Conservation (phyloP, 2,113 vertebrate genomes). For the Lycaon pictus region DNA sequence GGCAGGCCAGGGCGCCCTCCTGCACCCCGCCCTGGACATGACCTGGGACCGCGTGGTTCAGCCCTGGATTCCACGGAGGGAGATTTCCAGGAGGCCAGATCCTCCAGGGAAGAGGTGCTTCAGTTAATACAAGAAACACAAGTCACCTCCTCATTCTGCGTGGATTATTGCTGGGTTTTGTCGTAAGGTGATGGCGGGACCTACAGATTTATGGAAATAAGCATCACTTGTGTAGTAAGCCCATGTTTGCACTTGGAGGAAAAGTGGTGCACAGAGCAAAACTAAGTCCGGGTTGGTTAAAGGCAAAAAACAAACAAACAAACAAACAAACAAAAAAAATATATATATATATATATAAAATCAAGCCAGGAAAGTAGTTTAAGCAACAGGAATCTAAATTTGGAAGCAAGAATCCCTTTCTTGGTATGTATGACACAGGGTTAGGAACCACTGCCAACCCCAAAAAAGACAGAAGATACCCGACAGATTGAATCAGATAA, state of each 20-base stretch:
- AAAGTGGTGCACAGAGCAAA: neutral
- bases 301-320: no score
- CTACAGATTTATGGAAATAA: neutral
- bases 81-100: neutral
- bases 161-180: neutral
- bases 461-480: no score
- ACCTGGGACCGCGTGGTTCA: neutral
- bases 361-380: neutral
- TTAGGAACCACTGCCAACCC: neutral
- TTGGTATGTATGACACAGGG: neutral
- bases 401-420: neutral
- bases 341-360: neutral
- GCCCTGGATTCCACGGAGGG: neutral
- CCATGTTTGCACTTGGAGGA: neutral
- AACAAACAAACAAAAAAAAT: neutral
- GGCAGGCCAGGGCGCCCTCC: neutral
- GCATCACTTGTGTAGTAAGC: neutral
- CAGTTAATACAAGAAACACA: neutral
- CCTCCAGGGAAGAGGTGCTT: neutral
- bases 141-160: neutral
- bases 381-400: neutral
- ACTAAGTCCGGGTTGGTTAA: neutral
- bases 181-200: neutral
- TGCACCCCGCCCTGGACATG: rapidly evolving
- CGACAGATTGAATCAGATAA: neutral